phyloP scores from a whole-genome alignment of 2,888 invertebrate genomes.

The Penaeus monodon region DNA sequence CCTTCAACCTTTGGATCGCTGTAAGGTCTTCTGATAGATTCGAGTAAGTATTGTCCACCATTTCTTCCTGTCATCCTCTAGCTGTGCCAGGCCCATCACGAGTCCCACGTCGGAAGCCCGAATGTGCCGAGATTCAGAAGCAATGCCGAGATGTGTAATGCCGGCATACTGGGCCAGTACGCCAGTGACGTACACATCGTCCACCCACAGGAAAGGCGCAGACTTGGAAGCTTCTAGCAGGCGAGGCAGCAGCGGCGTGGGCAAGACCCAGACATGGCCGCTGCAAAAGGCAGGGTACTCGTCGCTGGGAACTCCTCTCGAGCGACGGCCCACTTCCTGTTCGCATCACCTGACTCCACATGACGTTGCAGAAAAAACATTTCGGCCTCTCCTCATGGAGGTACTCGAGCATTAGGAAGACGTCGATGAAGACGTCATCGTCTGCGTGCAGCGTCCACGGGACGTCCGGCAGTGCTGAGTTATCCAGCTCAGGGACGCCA shows the following conservation, averaged over 20 bases:
- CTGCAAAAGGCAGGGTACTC: conserved; percentile 68
- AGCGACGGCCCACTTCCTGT: conserved; percentile 67
- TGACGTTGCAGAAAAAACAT: conserved; percentile 26
- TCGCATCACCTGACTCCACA: conserved; percentile 66
- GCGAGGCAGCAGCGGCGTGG: conserved; percentile 66
- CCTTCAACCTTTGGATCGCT: too few relatives aligned
- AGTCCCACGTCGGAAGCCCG: too few relatives aligned
- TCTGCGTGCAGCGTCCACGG: conserved; percentile 65
- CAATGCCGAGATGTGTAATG: conserved; percentile 20
- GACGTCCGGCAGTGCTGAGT: conserved; percentile 53
- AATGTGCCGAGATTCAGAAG: too few relatives aligned
- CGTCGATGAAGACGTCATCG: conserved; percentile 66
- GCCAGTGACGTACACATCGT: conserved; percentile 73
- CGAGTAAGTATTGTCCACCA: too few relatives aligned
- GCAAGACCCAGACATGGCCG: conserved; percentile 67
- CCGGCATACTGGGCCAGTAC: conserved; percentile 63
- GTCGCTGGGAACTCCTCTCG: conserved; percentile 66
- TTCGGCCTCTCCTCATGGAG: neutral
- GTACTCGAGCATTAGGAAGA: conserved; percentile 2
- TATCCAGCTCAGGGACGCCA: conserved; percentile 66
- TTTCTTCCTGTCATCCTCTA: too few relatives aligned
- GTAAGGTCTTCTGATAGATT: too few relatives aligned
- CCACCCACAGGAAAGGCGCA: conserved; percentile 72
- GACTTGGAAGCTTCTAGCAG: conserved; percentile 68
- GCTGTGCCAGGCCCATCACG: too few relatives aligned